Base-by-base conservation (phyloP, 2,797 vertebrate species). In the Lates japonicus region DNA sequence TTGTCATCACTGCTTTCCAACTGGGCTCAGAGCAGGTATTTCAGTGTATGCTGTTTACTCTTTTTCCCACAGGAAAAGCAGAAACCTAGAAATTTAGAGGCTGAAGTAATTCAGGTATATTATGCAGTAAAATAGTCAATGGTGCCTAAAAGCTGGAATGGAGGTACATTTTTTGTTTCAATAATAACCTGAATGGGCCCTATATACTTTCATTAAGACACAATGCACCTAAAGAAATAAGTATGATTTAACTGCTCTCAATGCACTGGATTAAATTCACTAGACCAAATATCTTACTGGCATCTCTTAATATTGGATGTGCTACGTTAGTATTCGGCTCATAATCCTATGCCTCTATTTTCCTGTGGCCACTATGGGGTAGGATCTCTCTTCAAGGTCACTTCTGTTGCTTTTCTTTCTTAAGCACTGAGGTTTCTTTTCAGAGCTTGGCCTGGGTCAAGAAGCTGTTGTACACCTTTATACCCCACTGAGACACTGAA, bases 1-100 rank as follows among this genome's bases (percentile, higher is more conserved):
- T 6, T 76, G 25, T 61, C 22, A 65, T 69, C 29, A 64, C 46
- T 68, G 33, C 46, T 29, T 3, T 51, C 5, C 14, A 57, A 41
- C 8, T 4, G 2, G 10, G 5, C 13, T 29, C 19, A 39, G 16
- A 48, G 35, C 7, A 49, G 60, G n/a, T 58, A 35, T 33, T 29
- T 70, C 12, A 51, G 19, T 7, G 4, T 62, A 14, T 22, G 7
- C 35, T 16, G 10, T 41, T 10, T 22, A 25, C 39, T 58, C 33
- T 2, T 41, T 41, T 20, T 10, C 33, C 46, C 22, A 10, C 19
- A 16, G 22, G 8, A 70, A n/a, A 22, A 48, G 20, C 48, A 46
- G 48, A 48, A 52, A 51, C 13, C 10, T 60, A 19, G 7, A 60
- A 42, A 42, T 42, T 42, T 14, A 48, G 19, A 8, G 8, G 19